Conservation (phyloP, 2,113 vertebrate species). For the Amphilophus citrinellus region DNA sequence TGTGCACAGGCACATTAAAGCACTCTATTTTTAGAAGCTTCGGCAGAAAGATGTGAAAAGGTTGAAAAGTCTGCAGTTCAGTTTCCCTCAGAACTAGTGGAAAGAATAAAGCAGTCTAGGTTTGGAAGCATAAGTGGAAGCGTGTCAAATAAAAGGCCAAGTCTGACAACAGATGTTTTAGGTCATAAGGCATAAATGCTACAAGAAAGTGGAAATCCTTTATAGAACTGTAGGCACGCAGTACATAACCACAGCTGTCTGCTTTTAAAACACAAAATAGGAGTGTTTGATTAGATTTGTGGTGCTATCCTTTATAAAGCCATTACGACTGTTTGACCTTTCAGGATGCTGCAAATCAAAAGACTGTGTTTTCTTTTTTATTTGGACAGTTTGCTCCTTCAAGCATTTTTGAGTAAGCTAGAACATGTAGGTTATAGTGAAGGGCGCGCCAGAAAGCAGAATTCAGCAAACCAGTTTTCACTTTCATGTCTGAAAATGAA, state of each 20-base stretch:
- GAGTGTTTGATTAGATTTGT: conserved; percentile 1
- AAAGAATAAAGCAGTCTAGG: not conserved
- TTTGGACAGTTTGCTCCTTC: not conserved
- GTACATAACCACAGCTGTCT: not conserved
- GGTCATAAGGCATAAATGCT: not conserved
- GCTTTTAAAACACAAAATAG: conserved; percentile 14
- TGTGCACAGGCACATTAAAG: not conserved
- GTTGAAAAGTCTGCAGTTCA: conserved; percentile 19
- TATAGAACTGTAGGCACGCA: not conserved
- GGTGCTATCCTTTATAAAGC: not conserved
- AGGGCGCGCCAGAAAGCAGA: conserved; percentile 3
- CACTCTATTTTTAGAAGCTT: not conserved
- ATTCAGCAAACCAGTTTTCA: not conserved
- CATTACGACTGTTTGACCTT: conserved; percentile 23
- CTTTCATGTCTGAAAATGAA: conserved; percentile 10
- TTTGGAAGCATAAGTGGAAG: conserved; percentile 4
- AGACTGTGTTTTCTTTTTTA: conserved; percentile 11
- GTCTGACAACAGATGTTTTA: conserved; percentile 18
- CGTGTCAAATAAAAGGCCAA: conserved; percentile 25
- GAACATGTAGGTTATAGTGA: conserved; percentile 4
- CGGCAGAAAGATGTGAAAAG: conserved; percentile 13
- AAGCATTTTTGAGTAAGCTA: not conserved
- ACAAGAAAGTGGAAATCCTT: not conserved
- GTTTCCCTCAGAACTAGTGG: conserved; percentile 11
- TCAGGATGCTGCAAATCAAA: not conserved